phyloP scores from a whole-genome alignment of 2,113 vertebrate genomes.

The Rhinopomastus cyanomelas region DNA sequence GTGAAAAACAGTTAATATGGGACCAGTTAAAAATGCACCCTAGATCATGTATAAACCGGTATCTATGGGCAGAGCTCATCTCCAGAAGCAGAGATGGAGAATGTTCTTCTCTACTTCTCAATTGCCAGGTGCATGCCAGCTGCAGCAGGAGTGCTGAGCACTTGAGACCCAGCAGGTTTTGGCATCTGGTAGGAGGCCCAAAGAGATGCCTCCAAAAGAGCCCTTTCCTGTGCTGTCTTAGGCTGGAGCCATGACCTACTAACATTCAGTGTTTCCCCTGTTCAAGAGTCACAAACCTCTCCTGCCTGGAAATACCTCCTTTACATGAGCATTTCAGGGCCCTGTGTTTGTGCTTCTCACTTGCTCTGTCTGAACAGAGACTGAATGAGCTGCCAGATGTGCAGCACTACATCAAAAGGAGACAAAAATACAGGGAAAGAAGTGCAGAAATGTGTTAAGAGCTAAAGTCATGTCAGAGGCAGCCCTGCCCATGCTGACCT shows the following conservation, averaged over 20 bases:
- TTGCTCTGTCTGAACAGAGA: neutral
- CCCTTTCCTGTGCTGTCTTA: neutral
- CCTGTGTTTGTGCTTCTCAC: neutral
- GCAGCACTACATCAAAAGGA: neutral
- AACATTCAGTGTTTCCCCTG: rapidly evolving
- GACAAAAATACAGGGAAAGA: neutral
- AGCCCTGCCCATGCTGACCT: neutral
- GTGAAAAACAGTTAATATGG: neutral
- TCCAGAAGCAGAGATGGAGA: neutral
- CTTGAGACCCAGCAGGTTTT: neutral
- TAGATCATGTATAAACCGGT: neutral
- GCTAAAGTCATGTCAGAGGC: neutral
- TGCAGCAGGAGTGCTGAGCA: neutral
- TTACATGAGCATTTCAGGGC: neutral
- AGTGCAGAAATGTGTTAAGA: neutral
- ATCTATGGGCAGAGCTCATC: neutral
- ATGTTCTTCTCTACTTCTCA: neutral
- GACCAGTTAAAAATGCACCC: neutral
- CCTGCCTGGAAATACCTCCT: neutral
- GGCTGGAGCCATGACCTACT: neutral
- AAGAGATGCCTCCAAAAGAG: neutral
- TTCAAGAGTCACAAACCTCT: neutral
- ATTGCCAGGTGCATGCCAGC: rapidly evolving
- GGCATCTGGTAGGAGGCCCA: neutral
- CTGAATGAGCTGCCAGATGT: neutral